Percentiles rank a stretch among this genome's conserved stretches.
These are phyloP conservation scores for Orycteropus afer DNA, from an alignment of 2,113 vertebrate genomes.

Conservation along the genomic window DNA sequence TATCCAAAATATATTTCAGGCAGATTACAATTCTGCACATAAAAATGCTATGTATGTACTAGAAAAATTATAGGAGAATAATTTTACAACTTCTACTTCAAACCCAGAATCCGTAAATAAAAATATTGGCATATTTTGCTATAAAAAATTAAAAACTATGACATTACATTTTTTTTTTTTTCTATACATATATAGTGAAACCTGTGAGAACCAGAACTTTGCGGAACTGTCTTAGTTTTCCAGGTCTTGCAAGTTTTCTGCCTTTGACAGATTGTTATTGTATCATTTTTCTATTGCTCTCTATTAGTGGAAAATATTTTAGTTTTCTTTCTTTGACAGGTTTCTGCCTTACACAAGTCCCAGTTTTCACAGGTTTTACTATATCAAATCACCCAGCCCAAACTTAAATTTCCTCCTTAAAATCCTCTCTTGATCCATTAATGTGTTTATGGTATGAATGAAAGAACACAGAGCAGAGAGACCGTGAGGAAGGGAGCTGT, in stretches of 20 bases:
- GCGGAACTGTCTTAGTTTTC: no score
- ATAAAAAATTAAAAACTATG: not conserved
- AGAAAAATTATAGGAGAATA: not conserved
- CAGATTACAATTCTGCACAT: not conserved
- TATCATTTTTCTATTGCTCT: not conserved
- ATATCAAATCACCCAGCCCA: not conserved
- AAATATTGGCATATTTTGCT: not conserved
- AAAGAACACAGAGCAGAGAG: not conserved
- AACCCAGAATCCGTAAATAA: not conserved
- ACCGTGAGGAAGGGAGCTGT: not conserved
- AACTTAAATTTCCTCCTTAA: not conserved
- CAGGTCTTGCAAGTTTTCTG: not conserved
- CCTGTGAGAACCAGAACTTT: no score
- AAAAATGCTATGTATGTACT: not conserved
- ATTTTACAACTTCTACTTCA: slow-evolving; percentile 32
- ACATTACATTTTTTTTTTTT: not conserved
- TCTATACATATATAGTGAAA: not conserved
- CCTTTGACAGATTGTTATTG: not conserved
- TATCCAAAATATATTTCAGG: slow-evolving; percentile 1
- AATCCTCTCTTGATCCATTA: not conserved
- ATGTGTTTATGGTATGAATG: not conserved
- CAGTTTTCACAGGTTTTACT: no score
- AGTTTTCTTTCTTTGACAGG: not conserved
- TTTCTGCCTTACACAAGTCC: not conserved
- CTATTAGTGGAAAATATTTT: not conserved